Evolutionary conservation across 2,797 vertebrate species (phyloP).

Genomic region (Phylloscopus collybita): DNA sequence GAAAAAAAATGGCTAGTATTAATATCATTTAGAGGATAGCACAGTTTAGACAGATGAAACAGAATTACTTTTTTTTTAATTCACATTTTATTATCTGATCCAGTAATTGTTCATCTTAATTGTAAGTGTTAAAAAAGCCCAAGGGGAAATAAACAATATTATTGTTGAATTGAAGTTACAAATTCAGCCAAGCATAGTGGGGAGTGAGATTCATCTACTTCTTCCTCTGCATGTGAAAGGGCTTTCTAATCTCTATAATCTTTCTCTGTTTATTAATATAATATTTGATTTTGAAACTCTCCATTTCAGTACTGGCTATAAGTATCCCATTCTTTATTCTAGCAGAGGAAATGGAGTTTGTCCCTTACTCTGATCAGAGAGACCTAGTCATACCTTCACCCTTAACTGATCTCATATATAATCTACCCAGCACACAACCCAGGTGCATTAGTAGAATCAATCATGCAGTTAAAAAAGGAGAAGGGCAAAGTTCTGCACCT

Average conservation of each 20-base stretch:
- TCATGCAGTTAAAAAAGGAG: neutral
- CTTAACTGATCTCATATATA: neutral
- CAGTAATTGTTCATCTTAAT: neutral
- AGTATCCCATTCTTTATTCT: neutral
- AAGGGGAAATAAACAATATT: neutral
- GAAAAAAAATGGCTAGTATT: neutral
- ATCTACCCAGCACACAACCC: neutral
- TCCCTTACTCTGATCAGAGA: neutral
- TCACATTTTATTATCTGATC: neutral
- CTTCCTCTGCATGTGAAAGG: neutral
- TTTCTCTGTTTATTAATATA: neutral
- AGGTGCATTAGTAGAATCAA: neutral
- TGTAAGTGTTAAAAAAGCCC: neutral
- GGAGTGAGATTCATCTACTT: neutral
- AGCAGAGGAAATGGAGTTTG: neutral
- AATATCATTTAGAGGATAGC: neutral
- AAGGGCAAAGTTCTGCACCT: neutral
- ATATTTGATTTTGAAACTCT: neutral
- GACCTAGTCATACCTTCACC: neutral
- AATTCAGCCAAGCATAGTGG: neutral
- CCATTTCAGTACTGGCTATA: neutral
- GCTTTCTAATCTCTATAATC: neutral
- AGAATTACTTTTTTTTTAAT: neutral
- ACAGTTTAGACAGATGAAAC: neutral
- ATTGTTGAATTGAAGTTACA: neutral